Evolutionary conservation across 1,140 invertebrate species (phyloP).

Genomic region (Pemphigus obesinymphae): DNA sequence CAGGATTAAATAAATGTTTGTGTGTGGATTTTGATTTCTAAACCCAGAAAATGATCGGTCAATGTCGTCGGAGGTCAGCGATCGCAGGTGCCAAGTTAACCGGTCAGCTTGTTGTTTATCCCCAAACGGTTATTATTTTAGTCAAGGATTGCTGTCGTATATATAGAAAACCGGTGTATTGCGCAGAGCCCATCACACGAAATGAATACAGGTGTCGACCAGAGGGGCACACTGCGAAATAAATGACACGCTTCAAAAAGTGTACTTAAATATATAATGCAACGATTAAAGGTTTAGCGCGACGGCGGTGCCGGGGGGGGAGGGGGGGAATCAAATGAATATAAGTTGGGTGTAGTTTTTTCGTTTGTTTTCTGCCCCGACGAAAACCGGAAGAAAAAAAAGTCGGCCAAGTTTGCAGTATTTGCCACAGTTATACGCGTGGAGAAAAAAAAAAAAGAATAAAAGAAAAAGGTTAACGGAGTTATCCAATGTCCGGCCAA

Average conservation of each 20-base stretch:
- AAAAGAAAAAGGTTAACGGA: slow-evolving; percentile 1
- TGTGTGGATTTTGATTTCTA: background rate
- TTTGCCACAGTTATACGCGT: background rate
- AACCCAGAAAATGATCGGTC: background rate
- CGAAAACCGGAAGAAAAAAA: background rate
- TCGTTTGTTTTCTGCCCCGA: background rate
- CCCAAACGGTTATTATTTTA: background rate
- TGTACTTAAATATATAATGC: background rate
- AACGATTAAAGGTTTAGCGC: background rate
- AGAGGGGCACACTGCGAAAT: background rate
- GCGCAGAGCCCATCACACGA: background rate
- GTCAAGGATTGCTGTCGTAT: background rate
- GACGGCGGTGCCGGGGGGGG: background rate
- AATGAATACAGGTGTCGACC: background rate
- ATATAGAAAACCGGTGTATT: background rate
- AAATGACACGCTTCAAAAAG: background rate
- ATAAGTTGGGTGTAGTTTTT: background rate
- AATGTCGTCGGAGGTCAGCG: background rate
- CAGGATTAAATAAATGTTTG: background rate
- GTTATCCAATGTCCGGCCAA: slow-evolving; percentile 37
- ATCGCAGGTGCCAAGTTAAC: slow-evolving; percentile 5
- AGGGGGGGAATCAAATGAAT: background rate
- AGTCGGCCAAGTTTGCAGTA: no score
- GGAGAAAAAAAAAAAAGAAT: background rate
- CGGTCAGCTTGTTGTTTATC: background rate